These are phyloP conservation scores for Sinelater perroti DNA, from an alignment of 2,888 invertebrate genomes.

Conservation along the genomic window DNA sequence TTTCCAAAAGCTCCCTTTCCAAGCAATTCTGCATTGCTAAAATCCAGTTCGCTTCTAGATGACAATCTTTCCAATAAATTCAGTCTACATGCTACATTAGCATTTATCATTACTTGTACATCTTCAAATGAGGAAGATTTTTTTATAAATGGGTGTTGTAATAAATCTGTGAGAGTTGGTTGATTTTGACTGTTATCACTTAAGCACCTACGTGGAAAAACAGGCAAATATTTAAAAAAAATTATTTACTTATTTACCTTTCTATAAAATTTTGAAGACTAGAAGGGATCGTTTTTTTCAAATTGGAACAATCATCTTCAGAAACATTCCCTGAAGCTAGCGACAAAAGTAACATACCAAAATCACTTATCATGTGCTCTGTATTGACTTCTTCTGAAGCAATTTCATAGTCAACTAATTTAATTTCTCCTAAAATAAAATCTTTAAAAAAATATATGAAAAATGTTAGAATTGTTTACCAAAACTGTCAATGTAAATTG, in stretches of 20 bases:
- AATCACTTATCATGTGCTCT: constrained; percentile 76
- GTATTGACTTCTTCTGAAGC: constrained; percentile 46
- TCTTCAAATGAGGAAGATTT: constrained; percentile 49
- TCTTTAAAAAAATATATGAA: neutral
- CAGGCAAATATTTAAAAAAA: constrained; percentile 6
- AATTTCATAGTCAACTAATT: constrained; percentile 19
- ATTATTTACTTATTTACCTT: constrained; percentile 62
- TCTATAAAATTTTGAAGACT: constrained; percentile 77
- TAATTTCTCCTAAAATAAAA: constrained; percentile 10
- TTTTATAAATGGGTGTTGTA: constrained; percentile 75
- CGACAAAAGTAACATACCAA: constrained; percentile 74
- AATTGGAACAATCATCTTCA: constrained; percentile 63
- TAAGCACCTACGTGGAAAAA: constrained; percentile 67
- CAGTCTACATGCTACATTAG: neutral
- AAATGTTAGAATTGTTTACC: constrained; percentile 57
- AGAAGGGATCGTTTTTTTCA: constrained; percentile 67
- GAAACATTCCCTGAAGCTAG: constrained; percentile 67
- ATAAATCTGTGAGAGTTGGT: constrained; percentile 61
- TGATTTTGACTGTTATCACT: neutral
- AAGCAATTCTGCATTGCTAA: constrained; percentile 80
- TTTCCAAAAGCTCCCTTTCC: constrained; percentile 97
- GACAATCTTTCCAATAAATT: neutral
- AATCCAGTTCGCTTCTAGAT: constrained; percentile 82
- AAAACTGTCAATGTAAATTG: constrained; percentile 74
- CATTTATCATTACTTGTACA: neutral